Conservation (phyloP, 2,113 vertebrate genomes). For the Maccullochella peelii region DNA sequence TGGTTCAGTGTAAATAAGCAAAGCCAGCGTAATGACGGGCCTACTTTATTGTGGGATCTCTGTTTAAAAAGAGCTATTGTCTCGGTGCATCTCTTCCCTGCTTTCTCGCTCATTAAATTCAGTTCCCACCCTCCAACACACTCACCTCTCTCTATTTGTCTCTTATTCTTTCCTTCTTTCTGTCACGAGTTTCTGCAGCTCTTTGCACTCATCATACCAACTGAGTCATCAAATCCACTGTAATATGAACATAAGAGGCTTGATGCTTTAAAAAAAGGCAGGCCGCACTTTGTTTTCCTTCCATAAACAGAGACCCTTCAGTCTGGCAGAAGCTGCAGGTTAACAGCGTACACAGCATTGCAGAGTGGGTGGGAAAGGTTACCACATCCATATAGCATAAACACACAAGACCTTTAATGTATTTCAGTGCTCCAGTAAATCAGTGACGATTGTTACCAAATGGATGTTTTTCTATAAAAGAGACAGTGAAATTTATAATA, state of each 20-base stretch:
- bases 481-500: constrained; percentile 49
- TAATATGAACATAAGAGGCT: constrained; percentile 22
- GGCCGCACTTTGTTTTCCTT: constrained; percentile 24
- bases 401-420: constrained; percentile 60
- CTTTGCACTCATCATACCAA: not conserved
- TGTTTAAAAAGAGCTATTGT: not conserved
- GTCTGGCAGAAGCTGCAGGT: constrained; percentile 46
- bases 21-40: too few species aligned
- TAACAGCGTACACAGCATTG: constrained; percentile 24
- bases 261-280: constrained; percentile 11
- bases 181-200: not conserved
- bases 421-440: constrained; percentile 38
- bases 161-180: not conserved
- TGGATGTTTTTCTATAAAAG: constrained; percentile 35
- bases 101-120: constrained; percentile 52
- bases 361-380: constrained; percentile 62
- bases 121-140: constrained; percentile 23
- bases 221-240: constrained; percentile 23
- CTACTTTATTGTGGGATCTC: too few species aligned
- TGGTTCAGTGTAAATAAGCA: too few species aligned
- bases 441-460: constrained; percentile 37
- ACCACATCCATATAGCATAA: constrained; percentile 62
- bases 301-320: constrained; percentile 30
- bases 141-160: constrained; percentile 10
- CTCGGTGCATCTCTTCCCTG: constrained; percentile 13